Conservation (phyloP, 2,797 vertebrate genomes). For the Podarcis siculus region DNA sequence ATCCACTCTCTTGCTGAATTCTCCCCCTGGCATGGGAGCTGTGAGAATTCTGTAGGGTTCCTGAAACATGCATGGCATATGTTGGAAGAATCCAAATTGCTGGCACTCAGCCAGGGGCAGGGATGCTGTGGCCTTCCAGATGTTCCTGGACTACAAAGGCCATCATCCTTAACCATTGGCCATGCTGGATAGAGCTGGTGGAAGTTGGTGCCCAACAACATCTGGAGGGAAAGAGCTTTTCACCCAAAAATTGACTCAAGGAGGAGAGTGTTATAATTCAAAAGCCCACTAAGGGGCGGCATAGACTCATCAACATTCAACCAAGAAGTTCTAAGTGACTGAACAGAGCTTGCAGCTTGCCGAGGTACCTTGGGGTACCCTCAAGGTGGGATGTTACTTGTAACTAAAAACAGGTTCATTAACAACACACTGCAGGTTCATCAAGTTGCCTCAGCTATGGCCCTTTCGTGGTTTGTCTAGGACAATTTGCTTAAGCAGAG, state of each 20-base stretch:
- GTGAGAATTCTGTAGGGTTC: neutral
- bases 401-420: no score
- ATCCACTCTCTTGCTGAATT: neutral
- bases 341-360: no score
- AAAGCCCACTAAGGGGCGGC: neutral
- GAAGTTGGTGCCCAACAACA: neutral
- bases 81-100: neutral
- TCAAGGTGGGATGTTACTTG: no score
- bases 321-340: neutral
- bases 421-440: no score
- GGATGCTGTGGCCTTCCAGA: no score
- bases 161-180: no score
- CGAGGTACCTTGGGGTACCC: no score
- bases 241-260: neutral
- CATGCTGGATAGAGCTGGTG: neutral
- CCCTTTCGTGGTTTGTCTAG: no score
- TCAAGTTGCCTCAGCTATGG: no score
- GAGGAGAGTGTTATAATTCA: neutral
- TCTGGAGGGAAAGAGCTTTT: neutral
- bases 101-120: no score
- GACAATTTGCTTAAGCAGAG: no score
- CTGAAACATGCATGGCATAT: neutral
- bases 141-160: no score
- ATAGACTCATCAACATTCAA: neutral
- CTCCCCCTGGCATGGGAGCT: neutral